phyloP scores from a whole-genome alignment of 2,113 vertebrate genomes.

The Calyptommatus sinebrachiatus region DNA sequence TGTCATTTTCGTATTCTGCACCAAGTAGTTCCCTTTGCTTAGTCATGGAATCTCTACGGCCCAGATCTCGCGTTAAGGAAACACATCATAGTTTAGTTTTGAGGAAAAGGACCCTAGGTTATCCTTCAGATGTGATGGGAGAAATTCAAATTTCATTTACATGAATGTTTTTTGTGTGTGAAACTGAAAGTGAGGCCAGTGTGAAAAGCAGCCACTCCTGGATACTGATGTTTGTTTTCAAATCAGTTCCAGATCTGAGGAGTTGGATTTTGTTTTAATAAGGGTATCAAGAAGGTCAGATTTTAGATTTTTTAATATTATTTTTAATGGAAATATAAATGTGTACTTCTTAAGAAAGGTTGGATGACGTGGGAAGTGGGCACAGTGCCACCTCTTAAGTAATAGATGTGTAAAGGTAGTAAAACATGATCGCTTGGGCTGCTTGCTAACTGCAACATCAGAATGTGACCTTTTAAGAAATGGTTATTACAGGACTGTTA shows the following conservation, averaged over 20 bases:
- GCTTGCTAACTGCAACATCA: neutral
- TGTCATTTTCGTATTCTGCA: neutral
- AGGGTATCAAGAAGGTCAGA: neutral
- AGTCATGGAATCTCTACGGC: conserved; percentile 16
- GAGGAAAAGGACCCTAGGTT: neutral
- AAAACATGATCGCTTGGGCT: neutral
- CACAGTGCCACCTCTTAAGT: neutral
- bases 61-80: conserved; percentile 20
- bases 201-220: conserved; percentile 1
- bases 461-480: neutral
- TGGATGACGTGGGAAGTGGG: neutral
- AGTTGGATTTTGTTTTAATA: neutral
- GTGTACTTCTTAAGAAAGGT: neutral
- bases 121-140: neutral
- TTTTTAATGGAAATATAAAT: neutral
- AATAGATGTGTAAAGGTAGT: neutral
- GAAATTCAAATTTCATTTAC: conserved; percentile 2
- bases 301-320: neutral
- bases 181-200: neutral
- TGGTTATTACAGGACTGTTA: neutral
- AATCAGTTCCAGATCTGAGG: neutral
- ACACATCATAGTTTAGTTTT: neutral
- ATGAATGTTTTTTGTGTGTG: conserved; percentile 3
- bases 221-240: conserved; percentile 10
- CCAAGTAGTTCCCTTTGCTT: conserved; percentile 38